A percentile compares a stretch with the other conserved stretches of the same genome.
phyloP scores from a whole-genome alignment of 2,888 invertebrate genomes.

The Pherbina coryleti region DNA sequence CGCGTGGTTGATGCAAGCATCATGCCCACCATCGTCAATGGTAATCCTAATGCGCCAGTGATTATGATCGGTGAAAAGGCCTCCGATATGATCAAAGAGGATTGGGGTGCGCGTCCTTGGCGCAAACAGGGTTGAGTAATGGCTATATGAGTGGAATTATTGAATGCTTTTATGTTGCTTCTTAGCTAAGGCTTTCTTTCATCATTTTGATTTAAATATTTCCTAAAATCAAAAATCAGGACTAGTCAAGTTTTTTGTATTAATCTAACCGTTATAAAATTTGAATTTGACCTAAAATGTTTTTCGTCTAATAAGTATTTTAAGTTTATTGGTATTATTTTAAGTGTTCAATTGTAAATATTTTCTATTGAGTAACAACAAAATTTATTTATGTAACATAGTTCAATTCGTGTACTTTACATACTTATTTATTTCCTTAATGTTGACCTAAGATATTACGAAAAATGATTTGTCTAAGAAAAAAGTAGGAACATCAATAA shows the following conservation, averaged over 20 bases:
- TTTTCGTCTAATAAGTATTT: no score
- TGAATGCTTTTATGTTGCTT: not conserved
- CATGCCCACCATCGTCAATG: slow-evolving; percentile 90
- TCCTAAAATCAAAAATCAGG: not conserved
- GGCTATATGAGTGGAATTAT: no score
- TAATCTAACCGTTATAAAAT: not conserved
- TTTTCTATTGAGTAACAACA: not conserved
- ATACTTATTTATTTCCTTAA: no score
- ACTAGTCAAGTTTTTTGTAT: slow-evolving; percentile 25
- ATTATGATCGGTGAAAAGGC: slow-evolving; percentile 94
- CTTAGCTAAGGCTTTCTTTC: not conserved
- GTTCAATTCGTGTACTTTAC: not conserved
- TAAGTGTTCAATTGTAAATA: not conserved
- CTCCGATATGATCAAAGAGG: slow-evolving; percentile 89
- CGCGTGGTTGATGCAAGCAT: slow-evolving; percentile 88
- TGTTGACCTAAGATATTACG: no score
- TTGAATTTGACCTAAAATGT: not conserved
- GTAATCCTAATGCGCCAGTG: slow-evolving; percentile 89
- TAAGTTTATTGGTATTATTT: not conserved
- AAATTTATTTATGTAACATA: not conserved
- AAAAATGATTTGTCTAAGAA: no score
- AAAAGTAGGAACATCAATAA: no score
- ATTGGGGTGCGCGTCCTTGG: slow-evolving; percentile 74
- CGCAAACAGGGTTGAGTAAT: slow-evolving; percentile 30
- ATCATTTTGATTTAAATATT: not conserved